A percentile compares a stretch with the other conserved stretches of the same genome.
phyloP scores from a whole-genome alignment of 2,797 vertebrate genomes.

The Percopsis omiscomaycus region DNA sequence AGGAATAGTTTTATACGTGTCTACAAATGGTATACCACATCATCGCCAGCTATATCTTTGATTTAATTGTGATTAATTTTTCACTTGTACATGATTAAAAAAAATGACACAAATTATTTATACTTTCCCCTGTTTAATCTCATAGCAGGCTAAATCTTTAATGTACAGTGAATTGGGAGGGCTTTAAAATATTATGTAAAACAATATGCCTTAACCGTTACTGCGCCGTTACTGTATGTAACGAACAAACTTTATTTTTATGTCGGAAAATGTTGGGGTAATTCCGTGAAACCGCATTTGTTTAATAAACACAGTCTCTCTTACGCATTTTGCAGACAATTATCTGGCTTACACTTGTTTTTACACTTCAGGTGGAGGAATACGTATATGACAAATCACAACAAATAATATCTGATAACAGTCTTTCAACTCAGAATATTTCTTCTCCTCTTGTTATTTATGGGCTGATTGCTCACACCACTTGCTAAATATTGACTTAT shows the following conservation, averaged over 20 bases:
- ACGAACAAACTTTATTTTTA: constrained; percentile 43
- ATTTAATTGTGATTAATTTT: constrained; percentile 63
- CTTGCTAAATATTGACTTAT: constrained; percentile 43
- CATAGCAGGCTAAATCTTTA: constrained; percentile 40
- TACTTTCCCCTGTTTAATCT: constrained; percentile 42
- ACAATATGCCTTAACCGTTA: constrained; percentile 51
- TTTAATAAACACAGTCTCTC: neutral
- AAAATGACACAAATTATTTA: constrained; percentile 64
- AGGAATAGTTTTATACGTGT: constrained; percentile 19
- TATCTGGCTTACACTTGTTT: constrained; percentile 22
- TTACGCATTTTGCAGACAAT: constrained; percentile 57
- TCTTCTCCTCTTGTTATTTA: neutral
- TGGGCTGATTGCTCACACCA: constrained; percentile 21
- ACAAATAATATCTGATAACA: neutral
- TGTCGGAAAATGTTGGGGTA: constrained; percentile 67
- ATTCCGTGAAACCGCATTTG: constrained; percentile 47
- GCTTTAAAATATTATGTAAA: constrained; percentile 45
- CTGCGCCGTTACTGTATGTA: constrained; percentile 9
- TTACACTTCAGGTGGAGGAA: constrained; percentile 35
- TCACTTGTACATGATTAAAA: constrained; percentile 54
- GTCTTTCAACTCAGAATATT: neutral
- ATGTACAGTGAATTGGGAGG: constrained; percentile 41
- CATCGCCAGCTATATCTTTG: constrained; percentile 44
- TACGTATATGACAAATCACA: constrained; percentile 25
- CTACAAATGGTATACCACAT: constrained; percentile 36